Evolutionary conservation across 2,888 invertebrate genomes (phyloP), one percentile per base, ranked within the genome.

Genomic region (Drosophila cyrtoloma): DNA sequence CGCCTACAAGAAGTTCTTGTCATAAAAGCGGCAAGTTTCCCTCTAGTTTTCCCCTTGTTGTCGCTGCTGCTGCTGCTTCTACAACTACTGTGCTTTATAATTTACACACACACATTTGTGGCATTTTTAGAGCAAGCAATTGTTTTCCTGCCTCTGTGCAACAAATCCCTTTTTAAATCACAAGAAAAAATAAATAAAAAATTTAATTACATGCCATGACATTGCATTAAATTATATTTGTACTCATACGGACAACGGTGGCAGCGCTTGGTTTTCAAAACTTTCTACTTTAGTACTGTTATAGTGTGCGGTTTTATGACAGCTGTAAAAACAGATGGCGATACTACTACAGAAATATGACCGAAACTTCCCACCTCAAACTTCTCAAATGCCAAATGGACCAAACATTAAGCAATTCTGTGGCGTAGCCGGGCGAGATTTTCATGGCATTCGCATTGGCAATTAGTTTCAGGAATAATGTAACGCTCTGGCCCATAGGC

Each of bases 81-180:
- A 55, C 42, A 19, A 52, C 33, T 42, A 57, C 47, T 61, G 73
- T 57, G 70, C 69, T 77, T 86, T 88, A 85, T 85, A 87, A 85
- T 87, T 86, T 77, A 82, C 77, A 47, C 39, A 39, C 47, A 26
- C 28, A 77, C 77, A 90, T 86, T 90, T 90, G 90, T 86, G 86
- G 90, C 86, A 85, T 85, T 90, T 86, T 85, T 88, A 88, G 86
- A 88, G 88, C 90, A 82, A 80, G 74, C 90, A 82, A 85, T 84
- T 86, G 86, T 89, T 75, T 77, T 44, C 62, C 53, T 72, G 79
- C 68, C 73, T 69, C 57, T 67, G 61, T 58, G 69, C 63, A 61
- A 62, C 60, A 68, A 82, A 72, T 74, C 73, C 72, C 71, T 82
- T 86, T 89, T 87, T 82, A 86, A 86, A 90, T 86, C 80, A 87